Percentiles rank a stretch among this genome's conserved stretches.
Evolutionary conservation across 2,113 vertebrate genomes (phyloP).

Genomic region (Balaeniceps rex): DNA sequence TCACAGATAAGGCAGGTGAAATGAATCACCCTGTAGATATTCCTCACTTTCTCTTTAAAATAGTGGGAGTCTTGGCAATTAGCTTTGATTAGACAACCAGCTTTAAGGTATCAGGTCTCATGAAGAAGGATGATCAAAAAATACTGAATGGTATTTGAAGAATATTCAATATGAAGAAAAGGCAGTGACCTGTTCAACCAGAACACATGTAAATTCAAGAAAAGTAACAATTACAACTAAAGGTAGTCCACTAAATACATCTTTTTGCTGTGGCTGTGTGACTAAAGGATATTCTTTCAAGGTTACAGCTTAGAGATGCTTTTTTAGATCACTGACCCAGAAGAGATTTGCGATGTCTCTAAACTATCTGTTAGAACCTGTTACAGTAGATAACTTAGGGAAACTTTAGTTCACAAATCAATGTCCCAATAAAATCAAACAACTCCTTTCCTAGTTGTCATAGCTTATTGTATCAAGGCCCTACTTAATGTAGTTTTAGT

Average conservation of each 20-base stretch:
- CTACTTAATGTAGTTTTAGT: constrained; percentile 18
- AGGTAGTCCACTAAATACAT: not conserved
- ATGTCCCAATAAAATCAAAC: constrained; percentile 26
- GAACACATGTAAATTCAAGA: not conserved
- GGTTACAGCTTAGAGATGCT: not conserved
- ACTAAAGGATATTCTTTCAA: not conserved
- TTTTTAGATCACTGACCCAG: not conserved
- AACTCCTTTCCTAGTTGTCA: not conserved
- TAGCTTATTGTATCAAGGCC: constrained; percentile 4
- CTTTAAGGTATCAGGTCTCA: not conserved
- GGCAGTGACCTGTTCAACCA: not conserved
- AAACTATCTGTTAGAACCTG: not conserved
- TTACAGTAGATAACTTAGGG: not conserved
- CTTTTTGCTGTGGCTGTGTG: not conserved
- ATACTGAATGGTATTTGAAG: not conserved
- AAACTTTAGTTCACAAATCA: constrained; percentile 41
- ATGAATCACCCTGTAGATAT: not conserved
- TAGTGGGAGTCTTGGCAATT: not conserved
- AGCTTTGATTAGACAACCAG: not conserved
- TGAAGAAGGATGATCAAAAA: not conserved
- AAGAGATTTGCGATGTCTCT: not conserved
- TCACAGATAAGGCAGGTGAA: not conserved
- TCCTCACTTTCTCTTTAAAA: not conserved
- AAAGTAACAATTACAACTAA: not conserved
- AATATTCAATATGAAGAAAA: not conserved